Evolutionary conservation across 2,113 vertebrate genomes (phyloP), one percentile per base, ranked within the genome.

Genomic region (Artemisiospiza belli): DNA sequence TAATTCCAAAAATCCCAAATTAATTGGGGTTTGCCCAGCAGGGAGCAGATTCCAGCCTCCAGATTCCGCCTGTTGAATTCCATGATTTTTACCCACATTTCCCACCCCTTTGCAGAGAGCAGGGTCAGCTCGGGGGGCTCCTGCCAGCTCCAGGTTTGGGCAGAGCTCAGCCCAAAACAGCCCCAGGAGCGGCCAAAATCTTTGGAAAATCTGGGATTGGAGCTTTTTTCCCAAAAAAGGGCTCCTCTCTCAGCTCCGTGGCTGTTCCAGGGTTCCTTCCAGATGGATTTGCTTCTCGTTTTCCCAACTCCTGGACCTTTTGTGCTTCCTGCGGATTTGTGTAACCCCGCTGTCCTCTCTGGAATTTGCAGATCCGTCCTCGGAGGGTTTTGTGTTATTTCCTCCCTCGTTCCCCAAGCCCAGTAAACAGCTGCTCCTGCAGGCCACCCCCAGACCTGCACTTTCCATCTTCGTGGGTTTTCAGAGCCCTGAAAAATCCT

Each of bases 311-410:
- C 52, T 39, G 94, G 85, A 33, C 90, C 90, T 94, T 93, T 83
- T 66, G 90, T 21, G 64, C 68, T 94, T 95, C 79, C 92, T 90
- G 89, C 3, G 58, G 85, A 10, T 83, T 94, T 89, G 77, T 83
- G 75, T 96, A 88, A 96, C 72, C 94, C 41, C 79, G 93, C 89
- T 94, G 96, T 95, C 92, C 94, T 96, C 86, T 93, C 90, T 94
- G 96, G 96, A 90, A 95, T 97, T 94, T 70, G 83, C 68, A 75
- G 73, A 89, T 73, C 92, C 52, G 95, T 92, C 95, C 94, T 93
- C 2, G 0, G 72, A 95, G 96, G 90, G 39, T 83, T 95, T 70
- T 27, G 83, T 80, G 96, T 73, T 94, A 90, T 93, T 96, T 96
- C 92, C 96, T 96, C 82, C 85, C 82, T 72, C 73, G 8, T n/a